These are phyloP conservation scores for Sturnira hondurensis DNA, from an alignment of 2,113 vertebrate genomes.

Conservation along the genomic window DNA sequence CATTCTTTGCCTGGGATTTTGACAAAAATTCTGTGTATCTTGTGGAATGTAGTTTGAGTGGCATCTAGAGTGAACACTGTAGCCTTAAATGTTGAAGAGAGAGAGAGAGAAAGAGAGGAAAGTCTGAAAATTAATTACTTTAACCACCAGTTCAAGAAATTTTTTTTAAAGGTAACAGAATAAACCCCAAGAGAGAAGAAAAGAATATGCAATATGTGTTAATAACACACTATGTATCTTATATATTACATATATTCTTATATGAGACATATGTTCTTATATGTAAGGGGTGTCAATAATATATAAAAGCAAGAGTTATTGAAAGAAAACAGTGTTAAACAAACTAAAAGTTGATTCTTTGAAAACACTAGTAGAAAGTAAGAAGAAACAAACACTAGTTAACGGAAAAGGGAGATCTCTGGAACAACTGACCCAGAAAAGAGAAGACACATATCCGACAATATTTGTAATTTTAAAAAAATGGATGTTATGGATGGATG, in stretches of 20 bases:
- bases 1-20: not conserved
- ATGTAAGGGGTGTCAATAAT: not conserved
- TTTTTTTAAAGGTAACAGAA: not conserved
- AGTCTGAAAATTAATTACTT: not conserved
- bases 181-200: not conserved
- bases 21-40: not conserved
- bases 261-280: not conserved
- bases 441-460: not conserved
- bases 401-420: not conserved
- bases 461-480: not conserved
- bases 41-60: not conserved
- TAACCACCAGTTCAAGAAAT: not conserved
- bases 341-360: not conserved
- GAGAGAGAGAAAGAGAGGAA: not conserved
- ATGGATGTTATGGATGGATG: not conserved
- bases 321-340: not conserved
- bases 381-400: not conserved
- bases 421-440: not conserved
- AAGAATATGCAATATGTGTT: not conserved
- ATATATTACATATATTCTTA: not conserved
- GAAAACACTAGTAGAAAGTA: slow-evolving; percentile 33
- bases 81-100: not conserved
- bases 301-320: not conserved
- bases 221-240: not conserved
- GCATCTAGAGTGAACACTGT: not conserved